Base-by-base conservation (phyloP, 2,113 vertebrate species). In the Phoxinus phoxinus region DNA sequence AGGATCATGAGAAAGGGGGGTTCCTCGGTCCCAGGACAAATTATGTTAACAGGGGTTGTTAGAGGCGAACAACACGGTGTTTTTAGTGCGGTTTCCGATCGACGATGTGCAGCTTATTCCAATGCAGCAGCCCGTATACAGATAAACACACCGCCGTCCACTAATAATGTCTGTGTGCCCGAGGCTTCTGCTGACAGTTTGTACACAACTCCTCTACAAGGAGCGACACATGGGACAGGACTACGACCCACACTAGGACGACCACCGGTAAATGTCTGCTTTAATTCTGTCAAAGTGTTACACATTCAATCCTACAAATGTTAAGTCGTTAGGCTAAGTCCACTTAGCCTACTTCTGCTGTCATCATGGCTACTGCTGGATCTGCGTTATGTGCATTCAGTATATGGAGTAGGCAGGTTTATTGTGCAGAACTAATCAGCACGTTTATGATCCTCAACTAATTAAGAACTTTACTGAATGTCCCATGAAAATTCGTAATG, bases 1-100 rank as follows among this genome's bases (percentile, higher is more conserved):
- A 89, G 87, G 85, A 92, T 41, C 46, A 72, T 93, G 92, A 92
- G 90, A 83, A 93, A 91, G 84, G 91, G 91, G 89, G 83, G 86
- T 83, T 89, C 88, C 65, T 77, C 89, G 81, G 84, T 87, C 71
- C 86, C 89, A 51, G 91, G 84, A 82, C 89, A 83, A 89, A 81
- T 86, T 3, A 77, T 88, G 41, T 74, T 87, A 71, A 80, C 91
- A 67, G 85, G 88, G 63, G 71, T 91, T 59, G 76, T 78, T 37
- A 35, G 35, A 87, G 85, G 81, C 21, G 89, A 91, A 13, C 89
- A 86, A 63, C 86, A 84, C 56, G 63, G 32, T 6, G 83, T 88
- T 53, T 83, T 90, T 48, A 86, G 76, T 12, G 69, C 85, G 3
- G 37, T 87, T 17, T 87, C 89, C 3, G 90, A 89, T 81, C 88